Evolutionary conservation across 2,797 vertebrate species (phyloP), one percentile per base, ranked within the genome.

Genomic region (Galagoides demidoff): DNA sequence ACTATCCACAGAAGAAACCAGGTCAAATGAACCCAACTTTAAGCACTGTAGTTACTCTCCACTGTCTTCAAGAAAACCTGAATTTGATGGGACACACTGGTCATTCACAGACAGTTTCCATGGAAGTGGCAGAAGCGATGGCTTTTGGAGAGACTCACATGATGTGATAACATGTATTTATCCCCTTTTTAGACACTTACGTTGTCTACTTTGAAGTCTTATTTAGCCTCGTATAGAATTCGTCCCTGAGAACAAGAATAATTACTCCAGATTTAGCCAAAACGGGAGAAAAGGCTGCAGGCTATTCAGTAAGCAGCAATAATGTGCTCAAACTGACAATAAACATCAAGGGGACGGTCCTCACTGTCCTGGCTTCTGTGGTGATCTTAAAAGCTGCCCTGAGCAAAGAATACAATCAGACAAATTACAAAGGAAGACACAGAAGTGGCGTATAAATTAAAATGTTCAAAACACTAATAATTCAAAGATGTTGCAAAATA

Each of bases 301-400:
- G 85, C 77, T 94, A 86, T 57, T 90, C 68, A 95, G 82, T 76
- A 95, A 90, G 86, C 89, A 95, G 96, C 89, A 96, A 92, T 95
- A 95, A 95, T 97, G 91, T 29, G 86, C 92, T 96, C 78, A 95
- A 94, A 96, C 76, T 93, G 96, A 94, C 85, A 95, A 92, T 95
- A 97, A 96, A 95, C 92, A 95, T 96, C 90, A 92, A 91, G 55
- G n/a, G 34, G 78, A 90, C 90, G 85, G 49, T 90, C 77, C 59
- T 85, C 92, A 90, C 43, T 77, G 73, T 66, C 20, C 55, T 93
- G 85, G 55, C 39, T 85, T 95, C 81, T 88, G 27, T 29, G 27
- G 70, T 82, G 90, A 89, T 90, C 92, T 74, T 89, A 96, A 96
- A 93, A 96, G 87, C 52, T 93, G 93, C 94, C 82, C 64, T 23